A percentile compares a stretch with the other conserved stretches of the same genome.
phyloP scores from a whole-genome alignment of 2,888 invertebrate genomes.

The Calameuta idolon region DNA sequence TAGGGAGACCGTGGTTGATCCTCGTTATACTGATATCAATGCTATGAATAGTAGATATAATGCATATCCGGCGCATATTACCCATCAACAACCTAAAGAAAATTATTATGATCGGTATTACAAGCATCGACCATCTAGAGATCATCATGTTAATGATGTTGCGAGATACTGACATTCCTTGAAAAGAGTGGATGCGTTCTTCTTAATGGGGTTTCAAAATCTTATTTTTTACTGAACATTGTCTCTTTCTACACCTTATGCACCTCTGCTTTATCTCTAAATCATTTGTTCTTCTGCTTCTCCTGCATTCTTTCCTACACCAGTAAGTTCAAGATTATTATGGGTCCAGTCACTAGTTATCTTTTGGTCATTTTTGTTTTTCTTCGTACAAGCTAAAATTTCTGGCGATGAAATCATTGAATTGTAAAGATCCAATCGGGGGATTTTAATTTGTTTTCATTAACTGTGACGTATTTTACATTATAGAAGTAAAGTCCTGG shows the following conservation, averaged over 20 bases:
- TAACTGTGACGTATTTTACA: not conserved
- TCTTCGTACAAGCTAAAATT: not conserved
- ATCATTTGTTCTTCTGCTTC: no score
- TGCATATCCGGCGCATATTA: not conserved
- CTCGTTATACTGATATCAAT: not conserved
- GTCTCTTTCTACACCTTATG: no score
- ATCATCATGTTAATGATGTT: conserved; percentile 46
- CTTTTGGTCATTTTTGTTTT: not conserved
- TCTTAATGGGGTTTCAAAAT: no score
- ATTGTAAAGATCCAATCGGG: not conserved
- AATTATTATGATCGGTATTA: conserved; percentile 65
- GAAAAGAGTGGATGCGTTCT: no score
- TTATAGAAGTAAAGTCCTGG: no score
- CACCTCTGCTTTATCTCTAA: no score
- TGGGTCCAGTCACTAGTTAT: not conserved
- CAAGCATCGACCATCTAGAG: conserved; percentile 63
- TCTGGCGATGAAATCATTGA: not conserved
- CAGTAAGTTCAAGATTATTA: no score
- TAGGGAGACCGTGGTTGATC: conserved; percentile 32
- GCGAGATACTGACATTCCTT: not conserved
- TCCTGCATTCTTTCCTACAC: no score
- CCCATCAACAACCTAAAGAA: conserved; percentile 52
- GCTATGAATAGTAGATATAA: not conserved
- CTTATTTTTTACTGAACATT: no score
- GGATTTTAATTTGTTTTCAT: not conserved